Evolutionary conservation across 2,888 invertebrate genomes (phyloP).

Genomic region (Drosophila bunnanda): DNA sequence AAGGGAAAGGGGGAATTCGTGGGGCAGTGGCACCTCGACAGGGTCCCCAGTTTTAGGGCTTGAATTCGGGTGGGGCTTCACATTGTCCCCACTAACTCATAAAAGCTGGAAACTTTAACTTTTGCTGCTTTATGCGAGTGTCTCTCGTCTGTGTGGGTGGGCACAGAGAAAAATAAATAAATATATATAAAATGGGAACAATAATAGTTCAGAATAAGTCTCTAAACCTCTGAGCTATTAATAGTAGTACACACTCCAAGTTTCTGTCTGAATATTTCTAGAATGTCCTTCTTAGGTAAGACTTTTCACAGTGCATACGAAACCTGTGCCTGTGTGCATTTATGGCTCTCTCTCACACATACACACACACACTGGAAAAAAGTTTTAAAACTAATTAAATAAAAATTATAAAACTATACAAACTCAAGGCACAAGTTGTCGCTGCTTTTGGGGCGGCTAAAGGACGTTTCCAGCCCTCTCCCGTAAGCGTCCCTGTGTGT

Average conservation of each 20-base stretch:
- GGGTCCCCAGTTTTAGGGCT: slow-evolving; percentile 15
- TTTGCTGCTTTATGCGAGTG: slow-evolving; percentile 43
- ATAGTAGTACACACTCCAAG: background rate
- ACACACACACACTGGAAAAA: slow-evolving; percentile 60
- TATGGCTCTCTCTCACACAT: slow-evolving; percentile 40
- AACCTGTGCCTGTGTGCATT: slow-evolving; percentile 41
- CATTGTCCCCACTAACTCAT: slow-evolving; percentile 65
- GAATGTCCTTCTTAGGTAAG: background rate
- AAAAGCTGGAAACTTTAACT: slow-evolving; percentile 76
- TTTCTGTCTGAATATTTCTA: background rate
- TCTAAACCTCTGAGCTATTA: background rate
- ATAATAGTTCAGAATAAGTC: background rate
- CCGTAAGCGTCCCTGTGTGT: slow-evolving; percentile 11
- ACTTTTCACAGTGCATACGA: slow-evolving; percentile 20
- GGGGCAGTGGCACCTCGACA: slow-evolving; percentile 59
- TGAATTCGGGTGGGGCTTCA: slow-evolving; percentile 24
- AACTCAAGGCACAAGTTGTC: slow-evolving; percentile 73
- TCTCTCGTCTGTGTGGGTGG: slow-evolving; percentile 28
- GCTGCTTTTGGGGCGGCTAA: slow-evolving; percentile 40
- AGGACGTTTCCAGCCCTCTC: slow-evolving; percentile 59
- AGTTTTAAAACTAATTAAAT: slow-evolving; percentile 81
- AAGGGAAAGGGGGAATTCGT: slow-evolving; percentile 22
- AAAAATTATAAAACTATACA: slow-evolving; percentile 80
- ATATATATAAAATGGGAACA: background rate
- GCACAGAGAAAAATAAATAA: background rate